phyloP scores from a whole-genome alignment of 2,113 vertebrate species.

The Tenebrosternarchus preto region DNA sequence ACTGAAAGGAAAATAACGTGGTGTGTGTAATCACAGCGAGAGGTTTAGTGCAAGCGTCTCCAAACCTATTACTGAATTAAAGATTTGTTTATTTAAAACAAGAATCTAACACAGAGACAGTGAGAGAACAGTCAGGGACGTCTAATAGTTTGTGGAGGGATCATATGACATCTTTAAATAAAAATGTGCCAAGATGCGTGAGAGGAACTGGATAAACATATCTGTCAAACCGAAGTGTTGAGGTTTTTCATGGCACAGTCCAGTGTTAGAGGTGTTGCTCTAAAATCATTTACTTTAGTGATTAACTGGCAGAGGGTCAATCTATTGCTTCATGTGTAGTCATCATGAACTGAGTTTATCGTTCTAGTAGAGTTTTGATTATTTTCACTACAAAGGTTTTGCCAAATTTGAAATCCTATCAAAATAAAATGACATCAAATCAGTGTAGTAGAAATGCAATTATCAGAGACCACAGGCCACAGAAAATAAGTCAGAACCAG shows the following conservation, averaged over 20 bases:
- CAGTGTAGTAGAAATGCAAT: no score
- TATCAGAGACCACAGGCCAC: no score
- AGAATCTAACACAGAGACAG: conserved; percentile 13
- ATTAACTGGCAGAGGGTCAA: not conserved
- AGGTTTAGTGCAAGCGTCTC: conserved; percentile 32
- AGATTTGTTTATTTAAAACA: conserved; percentile 47
- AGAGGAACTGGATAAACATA: conserved; percentile 6
- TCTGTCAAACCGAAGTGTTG: not conserved
- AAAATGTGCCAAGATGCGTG: not conserved
- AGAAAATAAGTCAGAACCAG: no score
- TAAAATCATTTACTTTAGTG: not conserved
- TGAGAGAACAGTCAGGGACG: conserved; percentile 39
- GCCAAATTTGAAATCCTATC: not conserved
- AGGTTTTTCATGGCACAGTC: not conserved
- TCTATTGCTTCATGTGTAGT: not conserved
- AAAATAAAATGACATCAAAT: no score
- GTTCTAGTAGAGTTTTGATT: not conserved
- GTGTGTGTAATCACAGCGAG: conserved; percentile 25
- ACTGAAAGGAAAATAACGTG: conserved; percentile 26
- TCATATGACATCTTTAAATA: not conserved
- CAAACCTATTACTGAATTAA: conserved; percentile 31
- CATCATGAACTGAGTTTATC: not conserved
- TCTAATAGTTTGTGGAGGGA: conserved; percentile 1
- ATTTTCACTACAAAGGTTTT: not conserved
- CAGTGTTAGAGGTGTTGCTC: not conserved